A percentile compares a stretch with the other conserved stretches of the same genome.
Evolutionary conservation across 2,113 vertebrate genomes (phyloP).

Genomic region (Prionailurus bengalensis): DNA sequence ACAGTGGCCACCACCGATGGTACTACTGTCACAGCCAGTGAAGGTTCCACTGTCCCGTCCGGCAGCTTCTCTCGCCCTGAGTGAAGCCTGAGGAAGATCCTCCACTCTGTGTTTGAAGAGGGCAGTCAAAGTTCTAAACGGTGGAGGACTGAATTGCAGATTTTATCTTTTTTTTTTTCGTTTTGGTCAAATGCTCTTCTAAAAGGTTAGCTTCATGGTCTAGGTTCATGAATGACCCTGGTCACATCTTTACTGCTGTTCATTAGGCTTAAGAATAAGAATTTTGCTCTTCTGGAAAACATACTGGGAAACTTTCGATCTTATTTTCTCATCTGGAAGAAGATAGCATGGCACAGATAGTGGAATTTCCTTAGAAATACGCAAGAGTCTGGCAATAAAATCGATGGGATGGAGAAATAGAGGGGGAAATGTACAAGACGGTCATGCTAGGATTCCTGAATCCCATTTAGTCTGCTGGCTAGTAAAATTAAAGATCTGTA

Average conservation of each 20-base stretch:
- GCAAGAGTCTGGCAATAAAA: background rate
- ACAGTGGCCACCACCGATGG: accelerated
- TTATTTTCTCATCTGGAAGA: background rate
- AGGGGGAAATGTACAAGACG: background rate
- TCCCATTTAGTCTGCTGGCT: background rate
- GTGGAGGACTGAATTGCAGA: background rate
- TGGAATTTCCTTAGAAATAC: background rate
- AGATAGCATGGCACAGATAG: background rate
- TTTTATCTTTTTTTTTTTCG: background rate
- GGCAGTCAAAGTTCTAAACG: background rate
- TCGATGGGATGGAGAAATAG: background rate
- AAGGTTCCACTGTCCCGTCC: background rate
- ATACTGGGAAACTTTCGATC: background rate
- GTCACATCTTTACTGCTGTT: background rate
- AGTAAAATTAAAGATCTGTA: background rate
- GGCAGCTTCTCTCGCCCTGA: background rate
- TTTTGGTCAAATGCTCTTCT: background rate
- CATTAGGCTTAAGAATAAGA: background rate
- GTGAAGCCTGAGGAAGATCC: background rate
- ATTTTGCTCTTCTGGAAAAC: background rate
- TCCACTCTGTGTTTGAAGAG: background rate
- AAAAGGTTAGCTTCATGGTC: background rate
- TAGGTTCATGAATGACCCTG: background rate
- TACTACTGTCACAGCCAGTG: accelerated
- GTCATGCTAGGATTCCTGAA: background rate